Percentiles rank a stretch among this genome's conserved stretches.
These are phyloP conservation scores for Poecilia picta DNA, from an alignment of 2,797 vertebrate genomes.

Conservation along the genomic window DNA sequence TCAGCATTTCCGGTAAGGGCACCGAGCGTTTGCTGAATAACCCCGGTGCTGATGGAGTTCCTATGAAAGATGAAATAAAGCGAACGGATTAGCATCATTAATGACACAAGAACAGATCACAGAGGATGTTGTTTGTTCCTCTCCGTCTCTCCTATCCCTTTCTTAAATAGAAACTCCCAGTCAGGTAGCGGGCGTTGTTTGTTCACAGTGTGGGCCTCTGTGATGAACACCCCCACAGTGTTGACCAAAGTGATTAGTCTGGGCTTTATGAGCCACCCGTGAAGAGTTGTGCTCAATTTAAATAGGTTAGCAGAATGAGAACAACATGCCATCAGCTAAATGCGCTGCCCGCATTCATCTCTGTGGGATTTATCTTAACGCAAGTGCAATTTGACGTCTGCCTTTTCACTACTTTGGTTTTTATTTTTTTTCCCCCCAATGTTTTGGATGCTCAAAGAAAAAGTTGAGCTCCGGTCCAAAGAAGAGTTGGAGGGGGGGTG, in stretches of 20 bases:
- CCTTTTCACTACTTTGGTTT: slow-evolving; percentile 13
- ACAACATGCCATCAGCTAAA: slow-evolving; percentile 54
- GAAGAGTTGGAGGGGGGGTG: background rate
- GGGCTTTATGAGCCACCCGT: slow-evolving; percentile 69
- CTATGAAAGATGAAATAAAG: slow-evolving; percentile 57
- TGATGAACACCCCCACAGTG: slow-evolving; percentile 66
- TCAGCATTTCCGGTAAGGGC: slow-evolving; percentile 27
- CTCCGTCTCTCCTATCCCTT: slow-evolving; percentile 56
- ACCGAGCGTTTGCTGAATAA: slow-evolving; percentile 13
- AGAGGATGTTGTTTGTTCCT: slow-evolving; percentile 66
- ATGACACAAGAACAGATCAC: slow-evolving; percentile 67
- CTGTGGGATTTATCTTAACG: slow-evolving; percentile 51
- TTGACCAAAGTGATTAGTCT: slow-evolving; percentile 73
- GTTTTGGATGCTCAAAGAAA: slow-evolving; percentile 18
- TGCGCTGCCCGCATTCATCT: slow-evolving; percentile 41
- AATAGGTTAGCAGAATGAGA: slow-evolving; percentile 67
- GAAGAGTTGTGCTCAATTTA: slow-evolving; percentile 67
- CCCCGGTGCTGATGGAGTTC: slow-evolving; percentile 34
- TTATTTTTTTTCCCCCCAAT: slow-evolving; percentile 15
- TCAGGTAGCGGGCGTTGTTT: slow-evolving; percentile 58
- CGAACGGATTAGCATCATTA: slow-evolving; percentile 70
- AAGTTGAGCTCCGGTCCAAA: slow-evolving; percentile 5
- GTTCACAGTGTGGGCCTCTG: slow-evolving; percentile 63
- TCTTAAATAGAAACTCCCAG: slow-evolving; percentile 58
- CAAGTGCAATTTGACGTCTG: slow-evolving; percentile 40